Base-by-base conservation (phyloP, 1,140 invertebrate species). In the Drosophila ohnishii region DNA sequence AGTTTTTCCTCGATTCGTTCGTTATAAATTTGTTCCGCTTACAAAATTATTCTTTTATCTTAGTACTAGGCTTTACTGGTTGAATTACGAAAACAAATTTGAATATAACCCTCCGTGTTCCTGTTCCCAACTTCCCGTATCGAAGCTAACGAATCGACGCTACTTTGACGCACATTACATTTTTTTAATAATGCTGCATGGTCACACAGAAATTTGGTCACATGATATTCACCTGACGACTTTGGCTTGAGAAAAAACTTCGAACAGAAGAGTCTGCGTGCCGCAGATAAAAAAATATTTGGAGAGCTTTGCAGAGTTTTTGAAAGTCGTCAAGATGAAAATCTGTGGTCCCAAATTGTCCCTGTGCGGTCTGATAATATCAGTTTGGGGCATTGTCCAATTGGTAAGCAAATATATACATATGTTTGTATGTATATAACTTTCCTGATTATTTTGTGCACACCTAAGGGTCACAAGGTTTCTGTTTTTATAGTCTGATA, bases 321-420 rank as follows among this genome's bases (percentile, higher is more conserved):
- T 60, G 25, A 19, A 22, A 13, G 59, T 44, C 56, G 64, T 44
- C 78, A 94, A 91, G 90, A 96, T 96, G 96, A 95, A 95, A 81
- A 92, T 96, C 76, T 97, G 97, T 93, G 97, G 97, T n/a, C 97
- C 97, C 56, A 98, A 98, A 93, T 94, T 97, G 58, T 97, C 97
- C 60, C 94, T 98, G 32, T 98, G 97, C 91, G 96, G 97, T 48
- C 92, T 97, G n/a, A 95, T 98, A 48, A 93, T 98, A 64, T 97
- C 97, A 86, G 94, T 95, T 28, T 98, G 97, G 97, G 97, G 97
- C 78, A 95, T 98, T 81, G 93, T 98, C 58, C 97, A 98, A 93
- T 92, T 98, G 93, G 97, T 97, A 93, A 95, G 94, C 92, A 57
- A 22, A 22, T 22, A 7, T 19, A 6, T 16, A 51, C 6, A 35